These are phyloP conservation scores for Oryzaephilus surinamensis DNA, from an alignment of 1,140 invertebrate genomes.

Conservation along the genomic window DNA sequence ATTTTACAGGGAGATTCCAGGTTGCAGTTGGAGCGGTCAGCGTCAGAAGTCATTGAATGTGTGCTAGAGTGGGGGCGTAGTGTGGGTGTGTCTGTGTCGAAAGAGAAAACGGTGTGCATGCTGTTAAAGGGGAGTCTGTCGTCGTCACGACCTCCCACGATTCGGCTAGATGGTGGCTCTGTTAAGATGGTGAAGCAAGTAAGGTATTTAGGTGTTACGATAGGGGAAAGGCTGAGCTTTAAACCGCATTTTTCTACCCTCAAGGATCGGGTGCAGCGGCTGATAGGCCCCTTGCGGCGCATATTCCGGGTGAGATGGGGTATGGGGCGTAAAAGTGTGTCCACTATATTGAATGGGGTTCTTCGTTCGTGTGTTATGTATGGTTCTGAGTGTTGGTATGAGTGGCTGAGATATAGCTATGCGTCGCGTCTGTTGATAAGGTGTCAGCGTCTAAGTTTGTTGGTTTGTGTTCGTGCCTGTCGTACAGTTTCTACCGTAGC, in stretches of 20 bases:
- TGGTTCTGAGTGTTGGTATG: not conserved
- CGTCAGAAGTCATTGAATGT: not conserved
- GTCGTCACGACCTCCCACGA: not conserved
- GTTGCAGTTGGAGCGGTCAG: not conserved
- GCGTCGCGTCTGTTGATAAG: not conserved
- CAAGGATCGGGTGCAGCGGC: not conserved
- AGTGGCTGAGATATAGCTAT: not conserved
- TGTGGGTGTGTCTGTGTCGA: not conserved
- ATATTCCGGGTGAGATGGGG: not conserved
- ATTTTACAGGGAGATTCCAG: not conserved
- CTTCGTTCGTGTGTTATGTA: not conserved
- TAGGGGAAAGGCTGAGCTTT: too few species aligned
- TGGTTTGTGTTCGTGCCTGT: not conserved
- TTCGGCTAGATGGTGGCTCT: not conserved
- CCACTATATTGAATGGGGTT: not conserved
- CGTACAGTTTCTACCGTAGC: not conserved
- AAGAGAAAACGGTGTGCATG: not conserved
- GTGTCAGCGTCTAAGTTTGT: not conserved
- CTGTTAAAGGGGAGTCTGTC: not conserved
- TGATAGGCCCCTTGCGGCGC: not conserved
- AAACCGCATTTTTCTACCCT: too few species aligned
- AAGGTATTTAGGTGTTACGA: not conserved
- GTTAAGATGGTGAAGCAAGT: not conserved
- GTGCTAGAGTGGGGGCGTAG: not conserved
- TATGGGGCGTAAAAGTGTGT: not conserved